A percentile compares a stretch with the other conserved stretches of the same genome.
Conservation (phyloP, 2,797 vertebrate species). For the Myiothlypis chrysogaster region DNA sequence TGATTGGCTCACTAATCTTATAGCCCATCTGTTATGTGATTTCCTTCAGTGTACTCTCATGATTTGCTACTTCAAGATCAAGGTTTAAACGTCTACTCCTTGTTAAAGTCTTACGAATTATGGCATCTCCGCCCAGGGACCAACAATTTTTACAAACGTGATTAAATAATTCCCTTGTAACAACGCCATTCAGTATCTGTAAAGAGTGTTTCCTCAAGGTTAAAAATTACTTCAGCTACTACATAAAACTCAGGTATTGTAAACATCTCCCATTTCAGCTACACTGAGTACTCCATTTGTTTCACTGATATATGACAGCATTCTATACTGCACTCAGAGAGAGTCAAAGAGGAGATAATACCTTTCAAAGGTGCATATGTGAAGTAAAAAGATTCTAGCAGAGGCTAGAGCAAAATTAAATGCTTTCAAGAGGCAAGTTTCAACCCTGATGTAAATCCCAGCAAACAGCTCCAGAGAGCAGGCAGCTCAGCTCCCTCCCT, state of each 20-base stretch:
- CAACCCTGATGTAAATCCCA: background rate
- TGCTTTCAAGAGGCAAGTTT: background rate
- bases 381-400: background rate
- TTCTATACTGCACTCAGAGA: background rate
- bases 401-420: background rate
- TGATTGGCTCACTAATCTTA: background rate
- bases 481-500: background rate
- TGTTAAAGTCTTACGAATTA: background rate
- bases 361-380: background rate
- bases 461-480: background rate
- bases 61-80: background rate
- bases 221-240: background rate
- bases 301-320: background rate
- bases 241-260: background rate
- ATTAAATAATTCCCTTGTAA: background rate
- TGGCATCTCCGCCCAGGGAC: background rate
- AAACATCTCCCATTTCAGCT: slow-evolving; percentile 29
- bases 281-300: background rate
- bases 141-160: background rate
- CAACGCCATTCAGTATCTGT: background rate
- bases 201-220: background rate
- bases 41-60: background rate
- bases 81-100: background rate
- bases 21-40: slow-evolving; percentile 23
- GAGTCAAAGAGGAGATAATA: background rate